Base-by-base conservation (phyloP, 2,888 invertebrate species). In the Drosophila tanythrix region DNA sequence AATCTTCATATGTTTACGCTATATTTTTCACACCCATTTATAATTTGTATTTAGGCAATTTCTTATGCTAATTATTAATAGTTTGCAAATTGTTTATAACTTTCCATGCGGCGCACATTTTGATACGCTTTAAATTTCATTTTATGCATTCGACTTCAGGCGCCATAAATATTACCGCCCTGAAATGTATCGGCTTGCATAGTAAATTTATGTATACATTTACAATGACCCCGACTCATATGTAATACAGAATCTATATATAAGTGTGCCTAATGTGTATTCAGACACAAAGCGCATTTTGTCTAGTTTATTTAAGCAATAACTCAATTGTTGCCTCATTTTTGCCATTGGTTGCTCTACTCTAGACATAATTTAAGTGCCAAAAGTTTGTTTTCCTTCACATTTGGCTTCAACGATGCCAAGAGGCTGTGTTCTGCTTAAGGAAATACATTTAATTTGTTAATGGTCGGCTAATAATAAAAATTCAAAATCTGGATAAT, bases 21-120 rank as follows among this genome's bases (percentile, higher is more conserved):
- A 18, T 61, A 48, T 61, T 57, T 77, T 57, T 76, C 80, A 80
- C 65, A 77, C 65, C 25, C 56, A 38, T 75, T 70, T 46, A 58
- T 40, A 67, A 73, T 68, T 56, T 27, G 35, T 58, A n/a, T 68
- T 70, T 56, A 29, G 59, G n/a, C 62, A 60, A 78, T 71, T 78
- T 70, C 48, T 52, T 70, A 78, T 58, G 61, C 21, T 64, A 68
- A 74, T 68, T 68, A 78, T 51, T 68, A 60, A 71, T 53, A 79
- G 55, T 65, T 78, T 70, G 57, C 60, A 76, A 67, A 68, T 76
- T 79, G 79, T 79, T 86, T 83, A 83, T 68, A 67, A 55, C 61
- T 65, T 62, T 59, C 35, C 29, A 67, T 61, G 43, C 36, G 40
- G 53, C 46, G 46, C 66, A 66, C 33, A 65, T 72, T 66, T 61